Percentiles rank a stretch among this genome's conserved stretches.
Evolutionary conservation across 2,113 vertebrate genomes (phyloP).

Genomic region (Gymnobelideus leadbeateri): DNA sequence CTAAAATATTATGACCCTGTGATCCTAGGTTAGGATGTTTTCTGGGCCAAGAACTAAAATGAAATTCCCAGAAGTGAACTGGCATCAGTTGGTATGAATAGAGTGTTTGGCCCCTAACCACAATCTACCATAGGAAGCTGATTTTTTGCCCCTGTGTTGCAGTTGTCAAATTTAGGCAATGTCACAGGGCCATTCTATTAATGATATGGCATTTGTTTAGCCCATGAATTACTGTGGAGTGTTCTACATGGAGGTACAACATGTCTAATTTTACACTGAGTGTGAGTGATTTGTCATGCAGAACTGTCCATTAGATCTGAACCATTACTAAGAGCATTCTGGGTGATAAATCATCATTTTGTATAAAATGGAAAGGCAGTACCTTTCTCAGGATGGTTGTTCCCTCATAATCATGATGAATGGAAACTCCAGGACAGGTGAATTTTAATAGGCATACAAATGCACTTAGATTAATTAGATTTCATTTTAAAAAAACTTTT

Average conservation of each 20-base stretch:
- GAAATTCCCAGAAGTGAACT: not conserved
- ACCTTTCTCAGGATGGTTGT: constrained; percentile 80
- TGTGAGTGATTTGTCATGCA: constrained; percentile 79
- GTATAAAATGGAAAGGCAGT: constrained; percentile 83
- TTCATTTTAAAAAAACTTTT: constrained; percentile 80
- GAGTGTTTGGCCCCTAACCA: not conserved
- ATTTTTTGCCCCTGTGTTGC: not conserved
- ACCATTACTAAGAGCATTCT: constrained; percentile 79
- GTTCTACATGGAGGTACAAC: constrained; percentile 78
- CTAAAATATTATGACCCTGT: not conserved
- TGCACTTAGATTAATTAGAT: constrained; percentile 86
- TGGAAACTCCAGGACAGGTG: constrained; percentile 85
- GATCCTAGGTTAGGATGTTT: not conserved
- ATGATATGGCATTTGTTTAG: constrained; percentile 29
- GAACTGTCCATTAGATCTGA: constrained; percentile 82
- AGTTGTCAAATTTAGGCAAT: constrained; percentile 27
- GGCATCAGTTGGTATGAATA: not conserved
- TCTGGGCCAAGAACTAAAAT: not conserved
- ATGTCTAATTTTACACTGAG: constrained; percentile 80
- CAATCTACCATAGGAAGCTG: not conserved
- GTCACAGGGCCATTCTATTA: constrained; percentile 46
- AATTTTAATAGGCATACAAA: constrained; percentile 86
- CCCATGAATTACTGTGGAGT: constrained; percentile 66
- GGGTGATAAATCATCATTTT: constrained; percentile 86
- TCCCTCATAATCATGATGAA: constrained; percentile 87